phyloP scores from a whole-genome alignment of 2,113 vertebrate species.

The Stigmatopora argus region DNA sequence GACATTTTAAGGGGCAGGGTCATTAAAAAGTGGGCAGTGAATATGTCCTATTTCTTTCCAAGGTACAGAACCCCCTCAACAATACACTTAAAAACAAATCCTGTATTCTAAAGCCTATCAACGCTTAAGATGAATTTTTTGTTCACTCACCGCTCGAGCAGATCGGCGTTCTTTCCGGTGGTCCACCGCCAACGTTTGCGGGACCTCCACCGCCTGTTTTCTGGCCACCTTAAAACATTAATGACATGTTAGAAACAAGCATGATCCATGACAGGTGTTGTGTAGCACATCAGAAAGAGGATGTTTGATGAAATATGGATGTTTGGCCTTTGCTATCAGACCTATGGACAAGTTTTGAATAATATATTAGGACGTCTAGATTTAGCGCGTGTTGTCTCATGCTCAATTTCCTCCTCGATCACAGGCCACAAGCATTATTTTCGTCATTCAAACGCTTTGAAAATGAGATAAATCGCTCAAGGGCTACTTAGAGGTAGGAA shows the following conservation, averaged over 20 bases:
- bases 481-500: not conserved
- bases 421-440: not conserved
- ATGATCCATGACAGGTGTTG: not conserved
- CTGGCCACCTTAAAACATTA: not conserved
- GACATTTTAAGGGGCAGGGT: no score
- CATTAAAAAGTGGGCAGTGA: no score
- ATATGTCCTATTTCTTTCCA: no score
- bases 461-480: no score
- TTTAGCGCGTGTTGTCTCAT: slow-evolving; percentile 6
- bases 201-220: not conserved
- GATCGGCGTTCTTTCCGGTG: not conserved
- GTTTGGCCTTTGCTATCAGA: slow-evolving; percentile 32
- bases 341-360: slow-evolving; percentile 37
- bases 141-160: not conserved
- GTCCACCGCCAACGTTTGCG: no score
- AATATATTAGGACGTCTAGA: slow-evolving; percentile 36
- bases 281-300: slow-evolving; percentile 18
- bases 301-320: slow-evolving; percentile 49
- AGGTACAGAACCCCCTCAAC: no score
- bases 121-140: not conserved
- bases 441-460: no score
- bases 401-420: not conserved
- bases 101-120: no score
- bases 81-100: no score
- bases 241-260: not conserved